A percentile compares a stretch with the other conserved stretches of the same genome.
Evolutionary conservation across 1,140 invertebrate species (phyloP).

Genomic region (Caenorhabditis latens): DNA sequence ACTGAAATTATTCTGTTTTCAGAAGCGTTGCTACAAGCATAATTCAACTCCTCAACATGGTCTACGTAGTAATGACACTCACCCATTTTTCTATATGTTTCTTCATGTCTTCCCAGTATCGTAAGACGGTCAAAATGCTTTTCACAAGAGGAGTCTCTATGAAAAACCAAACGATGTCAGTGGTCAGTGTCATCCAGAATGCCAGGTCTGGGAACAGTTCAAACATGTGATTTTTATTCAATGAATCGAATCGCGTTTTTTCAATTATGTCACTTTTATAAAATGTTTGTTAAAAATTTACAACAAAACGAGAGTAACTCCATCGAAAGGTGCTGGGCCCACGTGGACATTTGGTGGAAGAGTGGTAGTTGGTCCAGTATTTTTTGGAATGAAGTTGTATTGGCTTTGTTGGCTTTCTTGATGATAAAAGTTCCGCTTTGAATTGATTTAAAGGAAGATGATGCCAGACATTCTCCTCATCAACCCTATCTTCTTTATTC

Average conservation of each 20-base stretch:
- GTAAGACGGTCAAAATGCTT: background rate
- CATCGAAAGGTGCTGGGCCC: background rate
- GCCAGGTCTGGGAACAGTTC: constrained; percentile 3
- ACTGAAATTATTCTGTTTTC: background rate
- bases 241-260: too few species aligned
- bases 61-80: constrained; percentile 14
- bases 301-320: too few species aligned
- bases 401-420: background rate
- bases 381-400: background rate
- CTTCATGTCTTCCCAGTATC: constrained; percentile 28
- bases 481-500: too few species aligned
- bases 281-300: too few species aligned
- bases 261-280: too few species aligned
- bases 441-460: too few species aligned
- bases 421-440: background rate
- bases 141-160: background rate
- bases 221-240: background rate
- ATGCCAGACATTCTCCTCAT: too few species aligned
- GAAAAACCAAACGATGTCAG: constrained; percentile 8
- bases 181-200: constrained; percentile 17
- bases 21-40: constrained; percentile 4
- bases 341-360: background rate
- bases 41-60: constrained; percentile 32
- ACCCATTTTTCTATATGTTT: background rate
- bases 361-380: background rate